Evolutionary conservation across 2,797 vertebrate genomes (phyloP).

Genomic region (Sylvilagus floridanus): DNA sequence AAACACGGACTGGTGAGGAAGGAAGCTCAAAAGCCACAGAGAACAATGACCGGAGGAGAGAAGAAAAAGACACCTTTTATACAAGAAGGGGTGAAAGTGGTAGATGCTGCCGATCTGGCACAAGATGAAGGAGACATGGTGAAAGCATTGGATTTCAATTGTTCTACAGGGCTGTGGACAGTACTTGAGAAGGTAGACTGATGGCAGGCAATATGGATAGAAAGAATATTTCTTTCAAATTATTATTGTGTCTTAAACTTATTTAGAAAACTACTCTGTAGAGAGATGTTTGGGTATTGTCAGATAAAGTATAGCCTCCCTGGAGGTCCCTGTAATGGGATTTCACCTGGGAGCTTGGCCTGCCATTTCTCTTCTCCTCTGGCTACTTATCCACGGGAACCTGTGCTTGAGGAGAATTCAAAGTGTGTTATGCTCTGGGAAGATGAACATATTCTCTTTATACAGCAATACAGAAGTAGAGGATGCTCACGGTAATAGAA

Average conservation of each 20-base stretch:
- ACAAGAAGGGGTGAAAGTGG: conserved; percentile 57
- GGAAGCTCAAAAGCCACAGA: conserved; percentile 43
- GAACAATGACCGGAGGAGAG: conserved; percentile 52
- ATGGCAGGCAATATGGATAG: conserved; percentile 22
- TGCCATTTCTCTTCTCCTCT: conserved; percentile 49
- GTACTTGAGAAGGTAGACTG: conserved; percentile 28
- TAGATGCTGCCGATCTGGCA: conserved; percentile 39
- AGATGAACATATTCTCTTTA: conserved; percentile 23
- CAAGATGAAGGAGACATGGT: conserved; percentile 59
- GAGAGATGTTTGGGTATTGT: conserved; percentile 36
- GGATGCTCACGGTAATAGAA: conserved; percentile 7
- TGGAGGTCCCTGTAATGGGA: not conserved
- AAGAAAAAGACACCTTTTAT: conserved; percentile 55
- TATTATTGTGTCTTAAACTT: conserved; percentile 62
- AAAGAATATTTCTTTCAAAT: conserved; percentile 45
- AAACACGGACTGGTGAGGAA: conserved; percentile 37
- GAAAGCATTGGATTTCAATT: conserved; percentile 48
- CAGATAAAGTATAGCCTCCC: not conserved
- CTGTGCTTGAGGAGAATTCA: conserved; percentile 30
- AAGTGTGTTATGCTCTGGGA: not conserved
- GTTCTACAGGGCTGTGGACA: not conserved
- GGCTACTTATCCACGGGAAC: conserved; percentile 27
- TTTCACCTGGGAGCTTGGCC: conserved; percentile 40
- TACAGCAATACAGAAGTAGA: not conserved
- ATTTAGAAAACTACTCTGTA: conserved; percentile 40